Base-by-base conservation (phyloP, 2,888 invertebrate genomes). In the Stomorhina lunata region DNA sequence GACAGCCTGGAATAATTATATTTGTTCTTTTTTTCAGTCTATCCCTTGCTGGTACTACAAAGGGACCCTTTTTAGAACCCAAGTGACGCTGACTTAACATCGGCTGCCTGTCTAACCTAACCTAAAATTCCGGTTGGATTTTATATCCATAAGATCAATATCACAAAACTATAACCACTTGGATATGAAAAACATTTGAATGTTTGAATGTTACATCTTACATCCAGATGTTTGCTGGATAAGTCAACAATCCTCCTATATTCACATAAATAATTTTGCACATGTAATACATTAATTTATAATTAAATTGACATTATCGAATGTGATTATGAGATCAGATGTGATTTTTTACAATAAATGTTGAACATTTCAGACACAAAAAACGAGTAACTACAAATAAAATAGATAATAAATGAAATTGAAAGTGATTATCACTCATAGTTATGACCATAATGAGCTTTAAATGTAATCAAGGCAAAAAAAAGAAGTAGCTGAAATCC, bases 371-470 rank as follows among this genome's bases (percentile, higher is more conserved):
- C 12, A n/a, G 15, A 20, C 15, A 34, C 4, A 6, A 9, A 32
- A 32, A 6, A 32, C 32, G 32, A 17, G 34, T 5, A 25, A 66
- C 34, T 57, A 34, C n/a, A n/a, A n/a, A n/a, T n/a, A n/a, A n/a
- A 34, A 37, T 22, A 48, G n/a, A n/a, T 63, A 45, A 17, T 69
- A 68, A 78, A 73, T 78, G 37, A 73, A 73, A 81, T 73, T 69
- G 69, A 78, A 73, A 73, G 73, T 78, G 27, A 73, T 77, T 72
- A 68, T 72, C 71, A 72, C 71, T 72, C 17, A 50, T n/a, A 59
- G 9, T 69, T 48, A 50, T 48, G n/a, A 17, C 34, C 45, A 63
- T 73, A 68, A 68, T 25, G 27, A 17, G 40, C 12, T 68, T 68
- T 40, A 32, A 12, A 7, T 15, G 17, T 29, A 29, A 29, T 6